Evolutionary conservation across 2,797 vertebrate genomes (phyloP).

Genomic region (Carduelis carduelis): DNA sequence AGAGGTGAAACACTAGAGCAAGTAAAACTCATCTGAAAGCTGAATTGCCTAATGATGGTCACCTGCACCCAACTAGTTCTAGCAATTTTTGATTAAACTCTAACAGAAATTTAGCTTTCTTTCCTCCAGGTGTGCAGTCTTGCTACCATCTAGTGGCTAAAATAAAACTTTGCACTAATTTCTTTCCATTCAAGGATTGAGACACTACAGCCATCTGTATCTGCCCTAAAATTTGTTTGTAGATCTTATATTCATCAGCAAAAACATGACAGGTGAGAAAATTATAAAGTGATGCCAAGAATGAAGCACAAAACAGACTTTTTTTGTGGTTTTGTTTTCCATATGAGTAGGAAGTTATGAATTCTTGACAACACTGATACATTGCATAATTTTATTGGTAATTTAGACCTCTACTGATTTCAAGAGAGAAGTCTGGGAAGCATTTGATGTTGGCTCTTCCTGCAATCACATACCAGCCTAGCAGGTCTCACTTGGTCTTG

Average conservation of each 20-base stretch:
- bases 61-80: not conserved
- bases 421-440: not conserved
- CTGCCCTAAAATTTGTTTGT: not conserved
- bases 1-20: not conserved
- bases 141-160: constrained; percentile 70
- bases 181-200: not conserved
- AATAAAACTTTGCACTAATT: not conserved
- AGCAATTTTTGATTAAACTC: not conserved
- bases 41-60: not conserved
- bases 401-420: not conserved
- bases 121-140: not conserved
- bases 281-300: not conserved
- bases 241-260: not conserved
- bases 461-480: not conserved
- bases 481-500: not conserved
- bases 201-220: accelerated
- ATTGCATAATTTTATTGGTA: not conserved
- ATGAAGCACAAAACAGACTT: accelerated
- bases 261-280: not conserved
- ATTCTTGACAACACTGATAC: not conserved
- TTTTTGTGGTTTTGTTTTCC: not conserved
- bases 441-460: not conserved
- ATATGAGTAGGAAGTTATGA: accelerated
- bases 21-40: not conserved
- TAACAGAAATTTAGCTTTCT: not conserved